phyloP scores from a whole-genome alignment of 2,888 invertebrate genomes.

The Tribolium freemani region DNA sequence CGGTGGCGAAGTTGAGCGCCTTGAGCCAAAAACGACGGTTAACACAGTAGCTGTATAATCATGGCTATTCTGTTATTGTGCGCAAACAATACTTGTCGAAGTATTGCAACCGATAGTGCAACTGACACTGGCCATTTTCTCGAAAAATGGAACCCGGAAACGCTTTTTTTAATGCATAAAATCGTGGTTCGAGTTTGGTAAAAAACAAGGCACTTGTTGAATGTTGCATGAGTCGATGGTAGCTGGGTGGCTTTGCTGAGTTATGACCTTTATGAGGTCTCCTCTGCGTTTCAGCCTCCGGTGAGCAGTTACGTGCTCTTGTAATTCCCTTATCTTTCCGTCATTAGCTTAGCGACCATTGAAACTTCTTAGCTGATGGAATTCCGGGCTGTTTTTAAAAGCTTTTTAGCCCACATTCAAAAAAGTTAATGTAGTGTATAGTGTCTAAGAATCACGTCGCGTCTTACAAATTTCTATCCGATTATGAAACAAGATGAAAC shows the following conservation, averaged over 20 bases:
- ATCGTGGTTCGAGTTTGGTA: conserved; percentile 42
- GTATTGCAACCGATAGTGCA: conserved; percentile 7
- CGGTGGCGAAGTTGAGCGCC: conserved; percentile 43
- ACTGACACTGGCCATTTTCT: neutral
- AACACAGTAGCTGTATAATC: conserved; percentile 43
- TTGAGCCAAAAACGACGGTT: conserved; percentile 44
- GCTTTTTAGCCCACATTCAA: conserved; percentile 2
- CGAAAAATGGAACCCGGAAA: no score
- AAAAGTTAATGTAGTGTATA: conserved; percentile 10
- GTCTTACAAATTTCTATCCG: conserved; percentile 1
- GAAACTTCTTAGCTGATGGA: neutral
- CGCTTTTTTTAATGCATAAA: conserved; percentile 24
- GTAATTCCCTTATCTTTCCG: conserved; percentile 25
- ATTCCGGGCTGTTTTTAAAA: neutral
- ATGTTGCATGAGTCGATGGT: conserved; percentile 61
- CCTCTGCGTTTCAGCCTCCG: conserved; percentile 31
- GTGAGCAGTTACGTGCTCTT: conserved; percentile 25
- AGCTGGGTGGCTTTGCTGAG: conserved; percentile 58
- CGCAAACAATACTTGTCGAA: no score
- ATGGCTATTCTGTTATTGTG: conserved; percentile 5
- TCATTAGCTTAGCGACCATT: conserved; percentile 26
- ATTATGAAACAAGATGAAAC: conserved; percentile 30
- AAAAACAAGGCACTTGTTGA: conserved; percentile 58
- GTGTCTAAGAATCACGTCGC: neutral
- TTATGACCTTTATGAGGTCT: conserved; percentile 50